Base-by-base conservation (phyloP, 2,888 invertebrate species). In the Epinotia bilunana region DNA sequence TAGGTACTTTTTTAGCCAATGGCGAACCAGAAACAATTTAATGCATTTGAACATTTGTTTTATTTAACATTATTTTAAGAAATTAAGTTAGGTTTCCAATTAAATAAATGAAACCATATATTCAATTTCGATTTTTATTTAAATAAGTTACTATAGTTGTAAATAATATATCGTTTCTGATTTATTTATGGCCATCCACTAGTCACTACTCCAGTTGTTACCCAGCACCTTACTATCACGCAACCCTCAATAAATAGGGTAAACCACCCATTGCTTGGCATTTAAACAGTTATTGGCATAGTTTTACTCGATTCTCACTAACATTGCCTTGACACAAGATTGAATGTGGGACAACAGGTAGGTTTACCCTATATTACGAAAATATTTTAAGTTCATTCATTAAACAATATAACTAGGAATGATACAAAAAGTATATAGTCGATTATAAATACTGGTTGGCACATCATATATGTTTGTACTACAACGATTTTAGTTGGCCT, bases 201-300 rank as follows among this genome's bases (percentile, higher is more conserved):
- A 74, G 58, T 74, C 62, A 53, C 58, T 58, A 75, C 76, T 65
- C 65, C 71, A 43, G 67, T 74, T 77, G 63, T 73, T 62, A 76
- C 73, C 80, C 83, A 86, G 83, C 87, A 86, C 84, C 83, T 80
- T 77, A 69, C 80, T 80, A 82, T 81, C 81, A 83, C 80, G 72
- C 65, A 64, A 53, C 71, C 62, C 62, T 70, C 73, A 71, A 28
- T 58, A 70, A 75, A 58, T 73, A 77, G 16, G 53, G n/a, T 53
- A 53, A 53, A 53, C 7, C 53, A n/a, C 16, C n/a, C 53, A n/a
- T 53, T 53, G n/a, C 7, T 53, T 53, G 53, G n/a, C 53, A n/a
- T n/a, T n/a, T 7, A 53, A 13, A 53, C 53, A 53, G 53, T 53
- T 13, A 53, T 53, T n/a, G n/a, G 53, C 53, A n/a, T n/a, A 53